These are phyloP conservation scores for Adelognathus sp. DNA, from an alignment of 2,888 invertebrate species.

Conservation along the genomic window DNA sequence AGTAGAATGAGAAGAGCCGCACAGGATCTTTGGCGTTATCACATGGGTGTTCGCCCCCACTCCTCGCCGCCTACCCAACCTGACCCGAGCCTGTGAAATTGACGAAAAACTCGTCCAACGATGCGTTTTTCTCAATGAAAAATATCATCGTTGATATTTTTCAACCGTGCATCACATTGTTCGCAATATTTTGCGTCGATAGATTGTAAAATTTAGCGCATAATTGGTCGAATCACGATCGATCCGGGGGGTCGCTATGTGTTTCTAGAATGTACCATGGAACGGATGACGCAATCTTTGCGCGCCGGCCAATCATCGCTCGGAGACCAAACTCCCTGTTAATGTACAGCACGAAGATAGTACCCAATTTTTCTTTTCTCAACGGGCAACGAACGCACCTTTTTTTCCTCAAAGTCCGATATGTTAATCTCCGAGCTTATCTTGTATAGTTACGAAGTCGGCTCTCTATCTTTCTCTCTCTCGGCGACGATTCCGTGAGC, in stretches of 20 bases:
- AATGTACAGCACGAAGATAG: constrained; percentile 1
- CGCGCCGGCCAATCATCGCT: constrained; percentile 59
- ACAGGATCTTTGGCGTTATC: constrained; percentile 52
- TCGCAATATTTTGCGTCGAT: neutral
- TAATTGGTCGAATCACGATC: neutral
- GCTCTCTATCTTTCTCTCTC: neutral
- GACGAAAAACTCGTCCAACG: neutral
- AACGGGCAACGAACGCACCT: neutral
- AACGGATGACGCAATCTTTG: constrained; percentile 64
- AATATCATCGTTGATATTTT: constrained; percentile 24
- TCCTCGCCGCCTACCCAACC: constrained; percentile 39
- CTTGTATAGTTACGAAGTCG: neutral
- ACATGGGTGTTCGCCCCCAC: constrained; percentile 50
- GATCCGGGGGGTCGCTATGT: constrained; percentile 26
- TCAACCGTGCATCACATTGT: constrained; percentile 1
- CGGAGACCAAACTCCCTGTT: neutral
- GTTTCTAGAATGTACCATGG: constrained; percentile 67
- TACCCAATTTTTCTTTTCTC: constrained; percentile 9
- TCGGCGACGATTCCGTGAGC: no score
- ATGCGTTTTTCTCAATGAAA: constrained; percentile 20
- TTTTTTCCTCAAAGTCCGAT: neutral
- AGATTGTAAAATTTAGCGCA: neutral
- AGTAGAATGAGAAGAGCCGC: constrained; percentile 60
- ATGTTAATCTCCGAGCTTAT: constrained; percentile 28
- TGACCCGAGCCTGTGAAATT: constrained; percentile 33